phyloP scores from a whole-genome alignment of 2,888 invertebrate genomes.

The Cryptophagus acutangulus region DNA sequence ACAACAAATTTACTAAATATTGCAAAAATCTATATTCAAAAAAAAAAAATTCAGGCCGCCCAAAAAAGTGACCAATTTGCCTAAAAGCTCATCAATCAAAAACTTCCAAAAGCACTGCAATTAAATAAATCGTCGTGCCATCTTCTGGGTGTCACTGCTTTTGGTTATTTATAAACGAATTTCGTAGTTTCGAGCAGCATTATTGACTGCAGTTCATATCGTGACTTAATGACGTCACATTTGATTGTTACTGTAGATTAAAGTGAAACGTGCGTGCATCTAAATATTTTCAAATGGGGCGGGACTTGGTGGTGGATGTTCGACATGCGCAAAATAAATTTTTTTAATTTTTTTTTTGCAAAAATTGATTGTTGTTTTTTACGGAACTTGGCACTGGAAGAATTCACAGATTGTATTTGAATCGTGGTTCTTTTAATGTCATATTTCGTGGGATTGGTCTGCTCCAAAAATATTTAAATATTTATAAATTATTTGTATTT shows the following conservation, averaged over 20 bases:
- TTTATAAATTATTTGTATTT: too few relatives aligned
- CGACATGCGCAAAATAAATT: conserved; percentile 39
- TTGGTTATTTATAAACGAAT: conserved; percentile 1
- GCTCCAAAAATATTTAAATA: conserved; percentile 7
- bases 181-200: too few relatives aligned
- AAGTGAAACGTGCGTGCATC: conserved; percentile 37
- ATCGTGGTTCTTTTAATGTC: conserved; percentile 64
- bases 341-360: conserved; percentile 6
- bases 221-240: conserved; percentile 42
- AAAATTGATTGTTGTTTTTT: conserved; percentile 25
- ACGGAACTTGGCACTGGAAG: conserved; percentile 63
- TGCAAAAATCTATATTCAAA: too few relatives aligned
- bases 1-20: too few relatives aligned
- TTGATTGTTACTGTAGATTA: conserved; percentile 42
- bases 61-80: too few relatives aligned
- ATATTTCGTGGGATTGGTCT: conserved; percentile 50
- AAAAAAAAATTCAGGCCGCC: too few relatives aligned
- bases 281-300: conserved; percentile 34
- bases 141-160: conserved; percentile 14
- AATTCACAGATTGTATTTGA: conserved; percentile 60
- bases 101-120: too few relatives aligned
- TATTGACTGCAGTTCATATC: conserved; percentile 33
- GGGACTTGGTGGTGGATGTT: conserved; percentile 36
- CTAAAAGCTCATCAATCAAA: too few relatives aligned
- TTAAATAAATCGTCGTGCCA: too few relatives aligned